Evolutionary conservation across 1,140 invertebrate species (phyloP), one percentile per base, ranked within the genome.

Genomic region (Drusus annulatus): DNA sequence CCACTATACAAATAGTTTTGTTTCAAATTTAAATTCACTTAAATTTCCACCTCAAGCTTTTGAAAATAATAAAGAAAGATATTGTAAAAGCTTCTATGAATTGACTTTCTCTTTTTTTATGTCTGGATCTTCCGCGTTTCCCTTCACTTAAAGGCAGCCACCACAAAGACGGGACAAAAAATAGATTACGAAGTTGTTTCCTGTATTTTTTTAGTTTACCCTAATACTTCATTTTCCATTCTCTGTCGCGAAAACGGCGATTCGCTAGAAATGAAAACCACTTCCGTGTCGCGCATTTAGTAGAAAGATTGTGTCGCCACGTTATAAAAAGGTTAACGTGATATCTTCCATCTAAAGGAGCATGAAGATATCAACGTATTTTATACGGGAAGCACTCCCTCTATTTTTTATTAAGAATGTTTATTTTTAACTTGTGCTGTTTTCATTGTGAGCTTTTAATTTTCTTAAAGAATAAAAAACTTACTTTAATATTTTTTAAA

Each of bases 131-230:
- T 65, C 25, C 62, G 21, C 13, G 4, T 65, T 28, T 28, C 56
- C 36, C 74, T 60, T 7, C 19, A 60, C 74, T 56, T 21, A 50
- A 76, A 60, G 21, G n/a, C 17, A 7, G 74, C 21, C 28, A 52
- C 71, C 19, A 52, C 71, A 74, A 54, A 54, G 25, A 52, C 28
- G 1, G 15, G 28, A n/a, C 28, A 45, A 76, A 76, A 60, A 76
- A 76, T 62, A 76, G 56, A 76, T 76, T 76, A 76, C 56, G 45
- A 76, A 62, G 74, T 76, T 76, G 74, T 62, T 76, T 76, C 74
- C 28, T 45, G 21, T 76, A 52, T 75, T 76, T 60, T 28, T 76
- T 56, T 60, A 60, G 74, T 76, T 76, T 76, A 60, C 50, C 56
- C 28, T 60, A 60, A 76, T 76, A 60, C 62, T 65, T 28, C 62